Conservation (phyloP, 2,797 vertebrate genomes). For the Hydrocynus forskahlii region DNA sequence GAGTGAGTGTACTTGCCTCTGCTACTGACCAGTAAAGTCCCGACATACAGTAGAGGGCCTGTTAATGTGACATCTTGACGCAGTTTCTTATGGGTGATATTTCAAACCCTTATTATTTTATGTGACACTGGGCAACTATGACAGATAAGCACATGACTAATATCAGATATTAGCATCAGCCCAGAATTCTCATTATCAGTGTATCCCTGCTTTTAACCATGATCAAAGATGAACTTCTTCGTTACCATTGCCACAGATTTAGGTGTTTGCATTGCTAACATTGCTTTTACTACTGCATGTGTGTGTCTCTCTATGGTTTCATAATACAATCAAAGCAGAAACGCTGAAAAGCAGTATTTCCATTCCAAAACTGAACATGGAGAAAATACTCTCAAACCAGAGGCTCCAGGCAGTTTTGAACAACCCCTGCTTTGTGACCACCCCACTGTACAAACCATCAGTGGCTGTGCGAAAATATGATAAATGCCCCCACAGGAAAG, state of each 20-base stretch:
- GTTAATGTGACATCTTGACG: no score
- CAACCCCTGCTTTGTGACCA: conserved; percentile 36
- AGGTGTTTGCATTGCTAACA: not conserved
- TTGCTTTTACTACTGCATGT: not conserved
- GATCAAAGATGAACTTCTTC: not conserved
- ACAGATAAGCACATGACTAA: not conserved
- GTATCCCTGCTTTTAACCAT: not conserved
- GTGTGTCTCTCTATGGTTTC: not conserved
- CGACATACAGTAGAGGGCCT: no score
- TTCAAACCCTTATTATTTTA: no score
- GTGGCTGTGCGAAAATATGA: conserved; percentile 63
- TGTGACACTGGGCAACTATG: no score
- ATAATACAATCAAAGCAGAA: not conserved
- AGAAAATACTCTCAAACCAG: conserved; percentile 10
- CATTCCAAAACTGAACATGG: not conserved
- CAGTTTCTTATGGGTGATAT: no score
- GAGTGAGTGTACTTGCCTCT: no score
- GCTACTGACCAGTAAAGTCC: no score
- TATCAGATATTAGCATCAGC: not conserved
- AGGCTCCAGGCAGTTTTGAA: conserved; percentile 1
- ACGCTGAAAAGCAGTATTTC: not conserved
- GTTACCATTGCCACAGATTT: not conserved
- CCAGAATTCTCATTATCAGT: no score
- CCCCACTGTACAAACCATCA: not conserved
- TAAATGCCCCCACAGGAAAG: conserved; percentile 64